Evolutionary conservation across 2,888 invertebrate species (phyloP), one percentile per base, ranked within the genome.

Genomic region (Limnephilus auricula): DNA sequence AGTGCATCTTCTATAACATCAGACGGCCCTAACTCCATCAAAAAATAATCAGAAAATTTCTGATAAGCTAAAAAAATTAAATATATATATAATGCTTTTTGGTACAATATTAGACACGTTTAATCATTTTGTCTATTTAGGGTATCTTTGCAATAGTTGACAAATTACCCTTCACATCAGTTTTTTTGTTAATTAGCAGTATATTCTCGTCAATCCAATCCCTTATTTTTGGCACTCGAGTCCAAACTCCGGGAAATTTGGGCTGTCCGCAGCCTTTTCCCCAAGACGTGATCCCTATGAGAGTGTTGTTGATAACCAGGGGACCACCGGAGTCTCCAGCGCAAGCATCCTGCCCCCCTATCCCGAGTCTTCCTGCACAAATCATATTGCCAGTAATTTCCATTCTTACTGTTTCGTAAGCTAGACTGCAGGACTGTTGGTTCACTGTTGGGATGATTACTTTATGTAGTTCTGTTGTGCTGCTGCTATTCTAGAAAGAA

Each of bases 271-370:
- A 96, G 3, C 95, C 96, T 94, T 96, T 96, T 78, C 96, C 96
- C 80, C 87, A 91, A 25, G 90, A 91, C 4, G 87, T 87, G 90
- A 96, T 94, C 80, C 96, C 96, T 85, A 96, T 95, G 96, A 96
- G 32, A 96, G 96, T 2, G 96, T 96, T 88, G 96, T 94, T 83
- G 96, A 96, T 65, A 96, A 88, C 87, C 25, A 88, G 94, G 83
- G 96, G 96, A n/a, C 96, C 96, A 5, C 96, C 96, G n/a, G 96
- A 96, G 94, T 96, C 96, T 0, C 96, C 96, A 94, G 96, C 95
- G 91, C 96, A 96, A 2, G 96, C 95, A 92, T 96, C 96, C 92
- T 94, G 94, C 32, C 94, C 94, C 0, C 95, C 94, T 5, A 95
- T 95, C 4, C 94, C 93, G 4, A 93, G 90, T 2, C 93, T 94